Percentiles rank a stretch among this genome's conserved stretches.
phyloP scores from a whole-genome alignment of 2,797 vertebrate genomes.

The Scolopax rusticola region DNA sequence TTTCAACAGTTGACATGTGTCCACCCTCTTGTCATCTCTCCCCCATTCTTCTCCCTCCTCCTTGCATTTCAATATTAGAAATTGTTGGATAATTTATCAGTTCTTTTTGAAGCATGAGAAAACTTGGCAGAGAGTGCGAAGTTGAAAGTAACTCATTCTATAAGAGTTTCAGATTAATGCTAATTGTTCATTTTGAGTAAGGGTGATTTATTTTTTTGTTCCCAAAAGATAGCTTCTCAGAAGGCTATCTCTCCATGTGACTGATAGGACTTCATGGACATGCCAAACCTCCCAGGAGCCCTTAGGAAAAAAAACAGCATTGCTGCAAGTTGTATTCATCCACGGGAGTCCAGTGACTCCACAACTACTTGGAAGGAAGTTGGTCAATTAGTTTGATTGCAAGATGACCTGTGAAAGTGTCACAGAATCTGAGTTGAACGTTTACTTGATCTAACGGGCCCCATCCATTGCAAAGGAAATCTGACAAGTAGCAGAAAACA shows the following conservation, averaged over 20 bases:
- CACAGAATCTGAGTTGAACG: neutral
- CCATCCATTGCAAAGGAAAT: neutral
- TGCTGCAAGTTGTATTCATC: neutral
- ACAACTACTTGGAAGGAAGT: neutral
- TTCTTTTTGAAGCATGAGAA: conserved; percentile 27
- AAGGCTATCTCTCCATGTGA: rapidly evolving
- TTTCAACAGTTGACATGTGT: neutral
- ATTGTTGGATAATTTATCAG: conserved; percentile 43
- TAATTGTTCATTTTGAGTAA: neutral
- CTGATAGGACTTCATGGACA: neutral
- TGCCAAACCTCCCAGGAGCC: neutral
- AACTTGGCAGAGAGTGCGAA: conserved; percentile 26
- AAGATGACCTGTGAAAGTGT: neutral
- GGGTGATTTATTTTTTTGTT: neutral
- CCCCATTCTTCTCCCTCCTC: conserved; percentile 7
- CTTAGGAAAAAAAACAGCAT: neutral
- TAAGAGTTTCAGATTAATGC: neutral
- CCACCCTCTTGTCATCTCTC: conserved; percentile 21
- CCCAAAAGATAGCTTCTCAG: neutral
- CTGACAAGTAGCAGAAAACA: neutral
- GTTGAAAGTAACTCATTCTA: neutral
- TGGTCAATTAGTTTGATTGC: neutral
- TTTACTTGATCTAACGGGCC: neutral
- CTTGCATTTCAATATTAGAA: conserved; percentile 52
- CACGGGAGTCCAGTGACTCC: neutral